Percentiles rank a stretch among this genome's conserved stretches.
phyloP scores from a whole-genome alignment of 2,797 vertebrate species.

The Oophaga sylvatica region DNA sequence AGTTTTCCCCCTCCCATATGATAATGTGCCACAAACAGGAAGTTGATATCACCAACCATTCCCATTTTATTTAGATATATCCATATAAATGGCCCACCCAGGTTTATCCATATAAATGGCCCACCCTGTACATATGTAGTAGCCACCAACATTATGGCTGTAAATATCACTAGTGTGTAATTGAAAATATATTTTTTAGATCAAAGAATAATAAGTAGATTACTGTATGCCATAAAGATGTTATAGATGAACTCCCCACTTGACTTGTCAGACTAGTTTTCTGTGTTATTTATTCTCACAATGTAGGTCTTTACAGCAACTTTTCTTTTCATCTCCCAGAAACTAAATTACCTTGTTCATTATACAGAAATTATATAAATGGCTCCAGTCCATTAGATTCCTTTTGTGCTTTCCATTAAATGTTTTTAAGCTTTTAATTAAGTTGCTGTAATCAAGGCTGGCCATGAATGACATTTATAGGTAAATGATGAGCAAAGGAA shows the following conservation, averaged over 20 bases:
- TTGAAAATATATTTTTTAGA: too few relatives aligned
- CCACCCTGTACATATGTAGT: too few relatives aligned
- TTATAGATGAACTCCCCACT: not conserved
- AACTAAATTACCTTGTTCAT: slow-evolving; percentile 13
- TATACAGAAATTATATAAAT: slow-evolving; percentile 23
- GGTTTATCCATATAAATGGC: too few relatives aligned
- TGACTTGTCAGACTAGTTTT: not conserved
- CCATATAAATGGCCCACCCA: too few relatives aligned
- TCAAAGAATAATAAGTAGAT: too few relatives aligned
- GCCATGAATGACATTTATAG: not conserved
- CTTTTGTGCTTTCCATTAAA: slow-evolving; percentile 9
- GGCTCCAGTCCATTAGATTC: slow-evolving; percentile 38
- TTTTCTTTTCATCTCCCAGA: not conserved
- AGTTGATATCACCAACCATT: too few relatives aligned
- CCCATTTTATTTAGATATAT: too few relatives aligned
- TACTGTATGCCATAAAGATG: not conserved
- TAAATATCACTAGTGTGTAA: too few relatives aligned
- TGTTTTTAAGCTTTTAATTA: slow-evolving; percentile 33
- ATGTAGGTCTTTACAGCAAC: not conserved
- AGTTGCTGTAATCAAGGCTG: slow-evolving; percentile 23
- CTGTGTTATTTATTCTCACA: not conserved
- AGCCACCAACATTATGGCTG: too few relatives aligned
- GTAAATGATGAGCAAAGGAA: slow-evolving; percentile 7
- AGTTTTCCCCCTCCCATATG: too few relatives aligned
- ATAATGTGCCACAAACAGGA: too few relatives aligned